These are phyloP conservation scores for Antechinus flavipes DNA, from an alignment of 2,113 vertebrate genomes.

Conservation along the genomic window DNA sequence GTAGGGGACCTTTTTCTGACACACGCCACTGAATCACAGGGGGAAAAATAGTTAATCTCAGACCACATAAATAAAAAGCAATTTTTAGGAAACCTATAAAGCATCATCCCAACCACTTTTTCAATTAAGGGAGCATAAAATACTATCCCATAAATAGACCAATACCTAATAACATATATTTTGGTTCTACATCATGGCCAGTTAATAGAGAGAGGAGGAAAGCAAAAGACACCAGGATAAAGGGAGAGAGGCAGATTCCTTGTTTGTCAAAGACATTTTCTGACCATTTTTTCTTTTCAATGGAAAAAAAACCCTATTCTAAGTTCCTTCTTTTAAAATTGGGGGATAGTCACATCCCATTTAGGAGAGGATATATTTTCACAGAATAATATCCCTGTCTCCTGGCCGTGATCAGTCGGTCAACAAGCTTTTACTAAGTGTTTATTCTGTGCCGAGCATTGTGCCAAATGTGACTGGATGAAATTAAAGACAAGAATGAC, in stretches of 20 bases:
- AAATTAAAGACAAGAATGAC: not conserved
- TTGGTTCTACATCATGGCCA: slow-evolving; percentile 12
- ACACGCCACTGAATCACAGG: not conserved
- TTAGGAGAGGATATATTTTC: not conserved
- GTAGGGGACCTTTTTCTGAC: not conserved
- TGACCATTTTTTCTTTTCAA: not conserved
- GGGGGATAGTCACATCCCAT: not conserved
- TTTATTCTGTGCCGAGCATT: not conserved
- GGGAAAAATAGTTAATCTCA: not conserved
- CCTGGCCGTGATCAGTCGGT: not conserved
- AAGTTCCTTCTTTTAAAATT: not conserved
- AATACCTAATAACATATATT: slow-evolving; percentile 3
- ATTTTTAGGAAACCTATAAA: not conserved
- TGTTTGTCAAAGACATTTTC: not conserved
- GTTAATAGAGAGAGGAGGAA: not conserved
- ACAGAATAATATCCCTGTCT: not conserved
- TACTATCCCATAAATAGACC: slow-evolving; percentile 9
- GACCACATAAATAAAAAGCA: not conserved
- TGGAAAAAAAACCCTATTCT: not conserved
- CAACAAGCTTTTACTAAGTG: not conserved
- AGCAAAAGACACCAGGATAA: not conserved
- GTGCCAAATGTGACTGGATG: not conserved
- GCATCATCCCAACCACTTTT: slow-evolving; percentile 27
- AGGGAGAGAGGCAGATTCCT: slow-evolving; percentile 15
- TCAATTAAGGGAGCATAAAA: not conserved